Conservation (phyloP, 2,888 invertebrate species). For the Caenorhabditis angaria region DNA sequence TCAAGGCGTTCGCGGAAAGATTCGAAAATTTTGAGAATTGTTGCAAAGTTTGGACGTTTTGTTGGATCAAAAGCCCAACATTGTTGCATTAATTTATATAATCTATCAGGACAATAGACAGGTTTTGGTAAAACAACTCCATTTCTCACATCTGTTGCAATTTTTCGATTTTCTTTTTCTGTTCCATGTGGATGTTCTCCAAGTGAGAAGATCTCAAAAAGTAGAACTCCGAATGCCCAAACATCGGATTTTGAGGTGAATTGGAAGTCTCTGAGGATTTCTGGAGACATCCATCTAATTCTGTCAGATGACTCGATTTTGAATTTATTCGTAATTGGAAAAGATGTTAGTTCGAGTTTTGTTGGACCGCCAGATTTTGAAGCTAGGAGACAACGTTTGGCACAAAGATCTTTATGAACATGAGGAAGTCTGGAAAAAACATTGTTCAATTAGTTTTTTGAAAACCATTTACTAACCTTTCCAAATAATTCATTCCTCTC, state of each 20-base stretch:
- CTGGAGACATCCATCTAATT: conserved; percentile 94
- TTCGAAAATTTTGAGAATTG: conserved; percentile 53
- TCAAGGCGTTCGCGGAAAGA: conserved; percentile 55
- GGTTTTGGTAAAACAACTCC: conserved; percentile 79
- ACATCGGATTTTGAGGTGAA: conserved; percentile 96
- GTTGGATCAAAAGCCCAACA: conserved; percentile 53
- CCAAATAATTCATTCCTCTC: conserved; percentile 91
- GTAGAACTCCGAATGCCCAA: conserved; percentile 81
- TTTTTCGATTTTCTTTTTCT: conserved; percentile 81
- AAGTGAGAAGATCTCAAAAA: conserved; percentile 95
- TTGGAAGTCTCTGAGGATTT: conserved; percentile 91
- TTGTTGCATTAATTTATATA: conserved; percentile 64
- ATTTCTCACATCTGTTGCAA: conserved; percentile 72
- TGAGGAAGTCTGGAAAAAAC: conserved; percentile 25
- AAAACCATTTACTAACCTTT: conserved; percentile 83
- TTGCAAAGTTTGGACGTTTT: conserved; percentile 56
- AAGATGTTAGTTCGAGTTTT: conserved; percentile 25
- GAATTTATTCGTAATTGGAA: neutral
- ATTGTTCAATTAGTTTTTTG: neutral
- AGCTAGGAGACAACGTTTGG: conserved; percentile 25
- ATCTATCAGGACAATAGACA: conserved; percentile 83
- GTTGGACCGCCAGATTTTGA: conserved; percentile 18
- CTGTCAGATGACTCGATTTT: conserved; percentile 21
- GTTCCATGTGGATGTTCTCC: conserved; percentile 96
- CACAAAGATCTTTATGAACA: conserved; percentile 30